Percentiles rank a stretch among this genome's conserved stretches.
Evolutionary conservation across 1,140 invertebrate species (phyloP).

Genomic region (Temnothorax longispinosus): DNA sequence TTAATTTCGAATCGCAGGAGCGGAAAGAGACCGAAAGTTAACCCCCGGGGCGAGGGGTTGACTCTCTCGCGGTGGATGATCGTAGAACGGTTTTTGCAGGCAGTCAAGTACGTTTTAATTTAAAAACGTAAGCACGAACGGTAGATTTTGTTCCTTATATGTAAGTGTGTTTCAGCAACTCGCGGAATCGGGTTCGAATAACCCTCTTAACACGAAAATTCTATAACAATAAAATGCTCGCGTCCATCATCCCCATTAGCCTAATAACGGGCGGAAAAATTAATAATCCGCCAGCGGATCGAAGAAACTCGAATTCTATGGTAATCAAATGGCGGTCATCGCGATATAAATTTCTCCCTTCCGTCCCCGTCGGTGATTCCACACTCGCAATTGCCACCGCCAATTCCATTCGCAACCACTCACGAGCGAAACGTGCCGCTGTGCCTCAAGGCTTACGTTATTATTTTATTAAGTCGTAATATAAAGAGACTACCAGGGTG

Average conservation of each 20-base stretch:
- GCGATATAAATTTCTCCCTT: slow-evolving; percentile 48
- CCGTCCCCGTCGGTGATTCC: neutral
- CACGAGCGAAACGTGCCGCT: slow-evolving; percentile 56
- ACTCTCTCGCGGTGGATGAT: slow-evolving; percentile 2
- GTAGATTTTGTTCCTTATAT: neutral
- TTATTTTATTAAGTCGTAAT: slow-evolving; percentile 84
- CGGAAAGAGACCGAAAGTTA: slow-evolving; percentile 30
- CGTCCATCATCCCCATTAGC: slow-evolving; percentile 10
- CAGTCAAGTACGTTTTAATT: neutral
- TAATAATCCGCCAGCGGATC: slow-evolving; percentile 72
- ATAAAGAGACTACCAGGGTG: slow-evolving; percentile 78
- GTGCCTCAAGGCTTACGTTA: slow-evolving; percentile 71
- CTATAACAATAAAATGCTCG: slow-evolving; percentile 20
- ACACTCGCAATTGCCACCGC: slow-evolving; percentile 31
- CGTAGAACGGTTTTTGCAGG: neutral
- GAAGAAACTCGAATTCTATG: slow-evolving; percentile 84
- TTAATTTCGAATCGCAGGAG: slow-evolving; percentile 59
- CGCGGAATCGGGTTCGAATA: neutral
- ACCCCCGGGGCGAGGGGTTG: neutral
- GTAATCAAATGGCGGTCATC: slow-evolving; percentile 80
- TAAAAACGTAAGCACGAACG: neutral
- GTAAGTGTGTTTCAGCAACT: neutral
- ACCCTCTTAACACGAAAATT: neutral
- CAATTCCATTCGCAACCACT: slow-evolving; percentile 43
- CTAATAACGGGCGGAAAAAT: slow-evolving; percentile 53